Base-by-base conservation (phyloP, 2,888 invertebrate genomes). In the Pristionchus mayeri region DNA sequence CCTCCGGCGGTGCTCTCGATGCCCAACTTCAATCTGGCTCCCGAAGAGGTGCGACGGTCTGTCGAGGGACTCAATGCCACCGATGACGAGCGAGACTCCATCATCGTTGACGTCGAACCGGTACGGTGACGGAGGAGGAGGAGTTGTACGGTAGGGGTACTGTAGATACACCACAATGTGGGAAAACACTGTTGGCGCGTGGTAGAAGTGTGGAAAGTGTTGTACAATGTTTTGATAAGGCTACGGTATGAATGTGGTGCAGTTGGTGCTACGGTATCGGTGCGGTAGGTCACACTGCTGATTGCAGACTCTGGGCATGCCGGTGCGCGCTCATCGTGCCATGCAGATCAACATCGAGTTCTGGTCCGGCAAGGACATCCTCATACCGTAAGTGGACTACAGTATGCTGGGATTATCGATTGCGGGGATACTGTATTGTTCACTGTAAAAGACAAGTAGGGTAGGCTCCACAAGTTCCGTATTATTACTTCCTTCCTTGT, bases 61-160 rank as follows among this genome's bases (percentile, higher is more conserved):
- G 88, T 92, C 37, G 88, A 88, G 16, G 92, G 90, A n/a, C 71
- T 90, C 50, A 88, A 89, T 54, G 87, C 86, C 67, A 86, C 90
- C 9, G 87, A 91, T 76, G 84, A 79, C 21, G 88, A 88, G 11
- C 84, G 86, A 16, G 92, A 92, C 84, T 86, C 88, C 52, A 91
- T 92, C 76, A 82, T 87, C 57, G 89, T 91, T n/a, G 92, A 91
- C 86, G 86, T 92, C 63, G 92, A 92, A 71, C 92, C 92, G 87
- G 90, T 90, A 27, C n/a, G n/a, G n/a, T n/a, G n/a, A n/a, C n/a
- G n/a, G n/a, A n/a, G 81, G 87, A 27, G 44, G 44, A 13, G 44
- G 13, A 44, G 44, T n/a, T n/a, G 44, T 44, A 44, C 57, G 57
- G 27, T 57, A 57, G 27, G 57, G 21, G 57, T 24, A 24, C 27